Evolutionary conservation across 2,113 vertebrate species (phyloP), one percentile per base, ranked within the genome.

Genomic region (Notarius quadriscutis): DNA sequence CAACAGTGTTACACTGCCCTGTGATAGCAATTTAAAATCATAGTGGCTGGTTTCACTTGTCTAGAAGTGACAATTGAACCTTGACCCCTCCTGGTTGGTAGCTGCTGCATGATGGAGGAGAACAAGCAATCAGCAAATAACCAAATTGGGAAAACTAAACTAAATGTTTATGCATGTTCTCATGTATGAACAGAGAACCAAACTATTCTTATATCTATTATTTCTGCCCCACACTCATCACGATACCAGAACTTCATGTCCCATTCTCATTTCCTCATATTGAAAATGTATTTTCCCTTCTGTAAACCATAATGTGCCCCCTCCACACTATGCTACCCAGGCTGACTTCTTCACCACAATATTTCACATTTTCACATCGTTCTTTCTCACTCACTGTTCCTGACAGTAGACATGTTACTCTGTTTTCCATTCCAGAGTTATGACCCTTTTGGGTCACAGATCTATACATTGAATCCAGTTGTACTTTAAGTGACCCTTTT

Each of bases 351-450:
- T 83, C 30, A 82, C 80, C 83, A 53, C 20, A 87, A 10, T 72
- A 53, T 86, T 88, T 89, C 53, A 87, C 75, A 22, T 34, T n/a
- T 60, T 12, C n/a, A n/a, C 17, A 22, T 48, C 34, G 62, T 41
- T 72, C 15, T 48, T 60, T 53, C 81, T 81, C 77, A 22, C 69
- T 58, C 81, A 83, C 85, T 51, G 1, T 25, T 88, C 71, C 77
- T 22, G 81, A 55, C 27, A 81, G 69, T 27, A 30, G n/a, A 51
- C n/a, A 34, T n/a, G 22, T 71, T 87, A 48, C 78, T 75, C 81
- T 86, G 48, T 72, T 87, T 91, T 89, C 91, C 89, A 89, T 88
- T 77, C 20, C 88, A 72, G 53, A 81, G 41, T 87, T 90, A 91
- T 25, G 67, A 57, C 41, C 65, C 48, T 2, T 83, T n/a, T 41